Conservation (phyloP, 2,113 vertebrate species). For the Dipodomys stephensi region DNA sequence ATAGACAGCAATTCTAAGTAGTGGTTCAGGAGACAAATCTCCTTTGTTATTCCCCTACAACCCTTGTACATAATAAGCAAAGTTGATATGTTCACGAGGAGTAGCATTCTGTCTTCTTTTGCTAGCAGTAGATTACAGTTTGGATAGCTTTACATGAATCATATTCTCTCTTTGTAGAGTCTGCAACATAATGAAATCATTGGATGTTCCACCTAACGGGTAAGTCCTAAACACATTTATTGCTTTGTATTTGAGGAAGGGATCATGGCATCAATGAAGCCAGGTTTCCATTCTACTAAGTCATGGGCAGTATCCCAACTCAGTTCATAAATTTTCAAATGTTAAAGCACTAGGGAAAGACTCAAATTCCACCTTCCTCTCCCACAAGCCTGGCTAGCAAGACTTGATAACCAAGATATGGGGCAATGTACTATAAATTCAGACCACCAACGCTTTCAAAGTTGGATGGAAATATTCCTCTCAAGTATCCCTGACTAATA, state of each 20-base stretch:
- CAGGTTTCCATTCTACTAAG: background rate
- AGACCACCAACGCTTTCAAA: background rate
- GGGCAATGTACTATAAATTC: background rate
- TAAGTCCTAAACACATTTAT: background rate
- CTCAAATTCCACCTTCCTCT: background rate
- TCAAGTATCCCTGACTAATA: background rate
- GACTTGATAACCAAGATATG: background rate
- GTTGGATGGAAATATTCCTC: background rate
- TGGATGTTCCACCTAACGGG: slow-evolving; percentile 49
- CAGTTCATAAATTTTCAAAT: background rate
- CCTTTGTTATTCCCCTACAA: background rate
- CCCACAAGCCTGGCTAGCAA: background rate
- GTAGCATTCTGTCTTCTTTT: background rate
- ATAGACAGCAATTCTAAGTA: slow-evolving; percentile 47
- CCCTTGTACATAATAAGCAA: slow-evolving; percentile 4
- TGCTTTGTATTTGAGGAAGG: slow-evolving; percentile 32
- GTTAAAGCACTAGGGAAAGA: background rate
- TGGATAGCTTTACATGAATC: slow-evolving; percentile 24
- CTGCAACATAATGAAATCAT: slow-evolving; percentile 55
- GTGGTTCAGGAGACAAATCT: background rate
- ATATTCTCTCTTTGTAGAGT: slow-evolving; percentile 18
- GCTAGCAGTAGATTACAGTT: slow-evolving; percentile 1
- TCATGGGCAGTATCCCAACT: background rate
- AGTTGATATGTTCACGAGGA: background rate
- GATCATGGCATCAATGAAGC: background rate